phyloP scores from a whole-genome alignment of 2,888 invertebrate species.

The Rotaria socialis region DNA sequence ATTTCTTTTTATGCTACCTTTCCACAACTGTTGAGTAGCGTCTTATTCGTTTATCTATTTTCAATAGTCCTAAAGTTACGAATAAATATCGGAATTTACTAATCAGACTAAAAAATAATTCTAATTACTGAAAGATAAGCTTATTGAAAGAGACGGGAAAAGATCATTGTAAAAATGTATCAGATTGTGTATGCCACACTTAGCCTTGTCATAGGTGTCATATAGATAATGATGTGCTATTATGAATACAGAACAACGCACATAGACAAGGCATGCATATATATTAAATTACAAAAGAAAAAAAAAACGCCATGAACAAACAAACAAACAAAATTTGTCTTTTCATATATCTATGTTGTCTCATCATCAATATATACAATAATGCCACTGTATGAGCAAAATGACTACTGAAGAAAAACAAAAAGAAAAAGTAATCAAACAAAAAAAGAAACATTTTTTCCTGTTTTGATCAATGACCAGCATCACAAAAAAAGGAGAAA shows the following conservation, averaged over 20 bases:
- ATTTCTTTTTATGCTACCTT: neutral
- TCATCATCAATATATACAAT: neutral
- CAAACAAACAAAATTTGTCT: neutral
- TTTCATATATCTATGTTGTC: conserved; percentile 12
- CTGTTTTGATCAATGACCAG: conserved; percentile 8
- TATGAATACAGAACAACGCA: neutral
- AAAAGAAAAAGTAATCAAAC: neutral
- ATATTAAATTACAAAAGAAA: conserved; percentile 37
- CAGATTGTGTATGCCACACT: neutral
- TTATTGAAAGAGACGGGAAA: neutral
- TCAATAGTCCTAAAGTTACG: neutral
- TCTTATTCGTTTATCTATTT: neutral
- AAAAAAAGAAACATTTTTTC: neutral
- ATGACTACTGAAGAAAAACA: conserved; percentile 26
- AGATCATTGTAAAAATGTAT: neutral
- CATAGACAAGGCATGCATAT: conserved; percentile 23
- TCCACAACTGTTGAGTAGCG: neutral
- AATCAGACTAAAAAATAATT: neutral
- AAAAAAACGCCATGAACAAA: neutral
- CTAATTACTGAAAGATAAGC: too few relatives aligned
- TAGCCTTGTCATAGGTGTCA: neutral
- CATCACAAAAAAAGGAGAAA: neutral
- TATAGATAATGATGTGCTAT: neutral
- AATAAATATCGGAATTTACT: neutral
- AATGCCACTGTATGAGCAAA: conserved; percentile 36